Evolutionary conservation across 2,797 vertebrate species (phyloP).

Genomic region (Gymnoscopelus braueri): DNA sequence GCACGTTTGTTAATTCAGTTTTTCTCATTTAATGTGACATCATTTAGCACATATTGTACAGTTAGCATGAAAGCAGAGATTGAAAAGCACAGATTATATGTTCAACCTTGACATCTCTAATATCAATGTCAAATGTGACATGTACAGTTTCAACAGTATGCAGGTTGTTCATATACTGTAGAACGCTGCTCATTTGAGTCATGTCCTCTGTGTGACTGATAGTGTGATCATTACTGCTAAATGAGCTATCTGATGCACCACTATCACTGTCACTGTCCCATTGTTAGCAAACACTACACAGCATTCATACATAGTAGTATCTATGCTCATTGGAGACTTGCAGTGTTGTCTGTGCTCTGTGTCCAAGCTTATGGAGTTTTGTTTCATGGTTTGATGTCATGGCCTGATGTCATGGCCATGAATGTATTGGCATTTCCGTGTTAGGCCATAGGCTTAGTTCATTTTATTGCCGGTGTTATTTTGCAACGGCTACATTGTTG

Average conservation of each 20-base stretch:
- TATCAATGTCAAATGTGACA: constrained; percentile 62
- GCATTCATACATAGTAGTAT: constrained; percentile 22
- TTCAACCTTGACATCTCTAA: constrained; percentile 53
- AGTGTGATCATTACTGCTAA: constrained; percentile 14
- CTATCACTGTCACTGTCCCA: constrained; percentile 5
- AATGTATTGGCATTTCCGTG: constrained; percentile 28
- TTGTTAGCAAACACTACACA: constrained; percentile 9
- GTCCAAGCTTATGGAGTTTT: constrained; percentile 11
- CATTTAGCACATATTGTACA: too few species aligned
- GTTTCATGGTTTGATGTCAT: constrained; percentile 21
- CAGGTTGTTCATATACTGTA: constrained; percentile 9
- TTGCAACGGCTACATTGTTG: too few species aligned
- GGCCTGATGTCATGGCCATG: constrained; percentile 26
- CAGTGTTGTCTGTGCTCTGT: constrained; percentile 1
- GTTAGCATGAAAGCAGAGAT: too few species aligned
- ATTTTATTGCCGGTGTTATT: constrained; percentile 26
- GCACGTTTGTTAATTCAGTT: too few species aligned
- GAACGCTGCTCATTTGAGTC: not conserved
- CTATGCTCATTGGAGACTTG: not conserved
- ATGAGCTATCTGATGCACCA: constrained; percentile 10
- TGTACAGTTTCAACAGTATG: constrained; percentile 40
- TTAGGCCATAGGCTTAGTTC: constrained; percentile 30
- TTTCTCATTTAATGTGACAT: too few species aligned
- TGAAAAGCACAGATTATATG: constrained; percentile 21
- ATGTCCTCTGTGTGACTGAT: constrained; percentile 12